Conservation (phyloP, 2,113 vertebrate genomes). For the Heteronetta atricapilla region DNA sequence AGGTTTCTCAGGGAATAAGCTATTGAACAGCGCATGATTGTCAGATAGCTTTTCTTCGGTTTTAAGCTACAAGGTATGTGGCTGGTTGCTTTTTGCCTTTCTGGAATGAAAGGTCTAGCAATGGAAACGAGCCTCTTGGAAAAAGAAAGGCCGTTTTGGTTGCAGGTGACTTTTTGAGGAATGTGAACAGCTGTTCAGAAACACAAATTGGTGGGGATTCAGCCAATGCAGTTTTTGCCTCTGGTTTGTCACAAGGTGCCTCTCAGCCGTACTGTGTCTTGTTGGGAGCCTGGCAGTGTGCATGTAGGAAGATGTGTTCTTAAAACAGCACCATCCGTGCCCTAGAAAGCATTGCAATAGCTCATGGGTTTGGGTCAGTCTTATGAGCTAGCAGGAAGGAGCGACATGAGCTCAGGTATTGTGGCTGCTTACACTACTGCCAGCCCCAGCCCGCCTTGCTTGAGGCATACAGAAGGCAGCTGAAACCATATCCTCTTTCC, state of each 20-base stretch:
- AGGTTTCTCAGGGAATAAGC: neutral
- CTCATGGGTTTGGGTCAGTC: neutral
- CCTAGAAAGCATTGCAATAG: neutral
- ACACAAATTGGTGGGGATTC: neutral
- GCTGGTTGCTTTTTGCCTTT: neutral
- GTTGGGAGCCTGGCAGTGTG: neutral
- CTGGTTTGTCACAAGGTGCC: neutral
- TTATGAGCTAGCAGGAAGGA: neutral
- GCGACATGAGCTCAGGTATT: neutral
- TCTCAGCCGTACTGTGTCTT: neutral
- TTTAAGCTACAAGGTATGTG: neutral
- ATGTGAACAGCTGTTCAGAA: neutral
- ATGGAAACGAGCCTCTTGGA: neutral
- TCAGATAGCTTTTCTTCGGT: neutral
- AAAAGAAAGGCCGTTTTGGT: neutral
- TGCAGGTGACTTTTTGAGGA: neutral
- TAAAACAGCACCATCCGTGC: neutral
- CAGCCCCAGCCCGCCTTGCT: neutral
- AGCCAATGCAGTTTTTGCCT: neutral
- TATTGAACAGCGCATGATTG: neutral
- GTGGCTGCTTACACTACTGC: neutral
- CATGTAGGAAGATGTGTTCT: accelerated
- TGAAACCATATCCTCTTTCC: neutral
- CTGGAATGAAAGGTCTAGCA: neutral
- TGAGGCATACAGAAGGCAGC: neutral